Conservation (phyloP, 2,113 vertebrate species). For the Pelodiscus sinensis region DNA sequence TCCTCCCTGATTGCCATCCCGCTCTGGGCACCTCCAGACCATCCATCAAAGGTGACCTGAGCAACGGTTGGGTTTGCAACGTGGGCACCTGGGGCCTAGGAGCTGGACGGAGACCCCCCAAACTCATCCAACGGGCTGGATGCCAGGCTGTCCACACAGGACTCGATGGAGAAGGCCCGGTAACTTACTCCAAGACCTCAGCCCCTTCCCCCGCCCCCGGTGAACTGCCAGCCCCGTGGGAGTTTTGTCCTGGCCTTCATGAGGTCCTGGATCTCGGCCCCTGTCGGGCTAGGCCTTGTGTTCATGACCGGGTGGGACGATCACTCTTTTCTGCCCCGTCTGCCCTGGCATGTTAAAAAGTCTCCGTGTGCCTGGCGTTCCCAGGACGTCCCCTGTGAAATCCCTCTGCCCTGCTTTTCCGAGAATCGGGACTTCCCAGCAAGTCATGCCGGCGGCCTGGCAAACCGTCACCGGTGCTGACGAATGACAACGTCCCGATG, state of each 20-base stretch:
- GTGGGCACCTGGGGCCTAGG: accelerated
- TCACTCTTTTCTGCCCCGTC: neutral
- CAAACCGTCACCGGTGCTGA: neutral
- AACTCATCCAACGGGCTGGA: neutral
- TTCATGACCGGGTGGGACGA: accelerated
- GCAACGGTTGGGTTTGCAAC: neutral
- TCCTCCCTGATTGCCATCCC: neutral
- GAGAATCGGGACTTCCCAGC: neutral
- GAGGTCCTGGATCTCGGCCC: neutral
- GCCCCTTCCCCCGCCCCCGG: neutral
- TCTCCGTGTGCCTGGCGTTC: accelerated
- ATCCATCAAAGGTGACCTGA: neutral
- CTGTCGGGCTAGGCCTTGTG: neutral
- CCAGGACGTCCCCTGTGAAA: neutral
- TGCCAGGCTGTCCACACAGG: neutral
- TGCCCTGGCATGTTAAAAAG: neutral
- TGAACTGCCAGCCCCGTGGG: neutral
- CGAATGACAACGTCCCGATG: accelerated
- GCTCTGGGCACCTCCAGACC: neutral
- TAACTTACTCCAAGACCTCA: neutral
- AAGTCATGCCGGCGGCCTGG: neutral
- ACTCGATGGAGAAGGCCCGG: neutral
- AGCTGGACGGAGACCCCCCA: neutral
- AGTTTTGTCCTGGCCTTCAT: neutral
- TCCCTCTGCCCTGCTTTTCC: neutral